These are phyloP conservation scores for Galerucella pusilla DNA, from an alignment of 2,888 invertebrate species.

Conservation along the genomic window DNA sequence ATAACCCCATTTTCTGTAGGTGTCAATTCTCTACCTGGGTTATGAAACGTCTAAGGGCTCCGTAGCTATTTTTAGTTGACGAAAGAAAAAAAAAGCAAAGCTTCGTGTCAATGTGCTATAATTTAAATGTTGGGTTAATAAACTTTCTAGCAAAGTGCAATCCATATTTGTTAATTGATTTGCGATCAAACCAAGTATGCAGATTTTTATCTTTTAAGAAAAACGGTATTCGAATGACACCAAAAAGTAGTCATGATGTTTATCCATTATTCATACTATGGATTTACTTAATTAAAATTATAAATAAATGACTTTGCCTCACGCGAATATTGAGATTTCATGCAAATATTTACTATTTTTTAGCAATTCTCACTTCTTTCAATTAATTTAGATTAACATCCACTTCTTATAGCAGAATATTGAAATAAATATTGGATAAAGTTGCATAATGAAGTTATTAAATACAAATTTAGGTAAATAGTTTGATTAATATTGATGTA, in stretches of 20 bases:
- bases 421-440: constrained; percentile 43
- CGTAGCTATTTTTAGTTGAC: no score
- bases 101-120: neutral
- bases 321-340: constrained; percentile 57
- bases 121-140: neutral
- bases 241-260: constrained; percentile 34
- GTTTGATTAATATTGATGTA: constrained; percentile 23
- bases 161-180: constrained; percentile 25
- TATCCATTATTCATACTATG: constrained; percentile 50
- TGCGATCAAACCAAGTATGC: constrained; percentile 28
- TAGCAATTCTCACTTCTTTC: constrained; percentile 43
- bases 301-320: constrained; percentile 55
- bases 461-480: constrained; percentile 31
- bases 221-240: constrained; percentile 42
- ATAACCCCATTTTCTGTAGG: no score
- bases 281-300: constrained; percentile 56
- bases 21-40: no score
- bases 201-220: constrained; percentile 40
- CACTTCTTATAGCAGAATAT: constrained; percentile 44
- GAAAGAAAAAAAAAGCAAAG: neutral
- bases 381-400: constrained; percentile 51
- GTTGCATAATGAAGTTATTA: constrained; percentile 48
- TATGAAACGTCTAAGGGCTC: no score
- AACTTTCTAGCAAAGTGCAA: neutral
- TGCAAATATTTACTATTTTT: constrained; percentile 51